Evolutionary conservation across 2,888 invertebrate genomes (phyloP), one percentile per base, ranked within the genome.

Genomic region (Physocephala rufipes): DNA sequence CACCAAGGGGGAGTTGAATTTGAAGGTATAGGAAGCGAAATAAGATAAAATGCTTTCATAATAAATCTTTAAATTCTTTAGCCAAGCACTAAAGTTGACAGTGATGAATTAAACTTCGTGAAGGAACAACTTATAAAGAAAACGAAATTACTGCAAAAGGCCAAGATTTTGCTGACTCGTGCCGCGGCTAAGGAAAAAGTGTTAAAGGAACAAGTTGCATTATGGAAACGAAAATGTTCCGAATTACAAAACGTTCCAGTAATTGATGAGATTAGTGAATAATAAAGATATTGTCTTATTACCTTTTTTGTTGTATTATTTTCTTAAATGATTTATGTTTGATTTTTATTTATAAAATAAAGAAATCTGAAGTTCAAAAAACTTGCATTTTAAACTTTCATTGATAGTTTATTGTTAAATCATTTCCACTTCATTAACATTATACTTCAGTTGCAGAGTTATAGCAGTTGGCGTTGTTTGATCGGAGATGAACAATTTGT

Each of bases 401-500:
- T 47, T 63, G 9, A 4, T 15, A 0, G 49, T 67, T 71, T 51
- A n/a, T 47, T 53, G 36, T 80, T 73, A 83, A 58, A 78, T 79
- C 86, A 86, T 86, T 78, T 86, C 85, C 21, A 85, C 86, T 85
- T 90, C 91, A 83, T 89, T 85, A 30, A 85, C 79, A 83, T 88
- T 89, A 82, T 91, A 92, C 83, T 92, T 93, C 30, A 96, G 88
- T 84, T 90, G 91, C 70, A 95, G 87, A n/a, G 92, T 89, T 64
- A 95, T 87, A 12, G 95, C 91, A 79, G 90, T 93, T 0, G 97
- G 97, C 5, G 94, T 93, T 3, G 98, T 97, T 24, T 92, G 88
- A 88, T 99, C 99, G 0, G 97, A 95, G 1, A 99, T 95, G 77
- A 95, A 89, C 69, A 99, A 88, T 82, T 96, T 94, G 68, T 92